These are phyloP conservation scores for Diplazon laetatorius DNA, from an alignment of 2,888 invertebrate genomes.

Conservation along the genomic window DNA sequence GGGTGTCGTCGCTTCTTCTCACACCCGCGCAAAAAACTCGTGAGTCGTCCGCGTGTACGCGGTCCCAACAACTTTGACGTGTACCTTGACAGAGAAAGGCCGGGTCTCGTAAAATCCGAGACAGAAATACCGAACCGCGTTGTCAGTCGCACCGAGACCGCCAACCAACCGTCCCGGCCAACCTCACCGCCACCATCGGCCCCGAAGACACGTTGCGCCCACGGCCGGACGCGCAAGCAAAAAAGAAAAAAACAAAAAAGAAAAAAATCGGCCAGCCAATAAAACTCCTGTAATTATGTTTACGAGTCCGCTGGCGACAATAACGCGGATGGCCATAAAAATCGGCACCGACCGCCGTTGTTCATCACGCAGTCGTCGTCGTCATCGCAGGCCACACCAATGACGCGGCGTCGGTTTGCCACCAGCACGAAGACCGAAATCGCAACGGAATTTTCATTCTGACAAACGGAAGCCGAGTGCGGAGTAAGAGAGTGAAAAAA, in stretches of 20 bases:
- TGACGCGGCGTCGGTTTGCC: background rate
- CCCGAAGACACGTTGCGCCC: slow-evolving; percentile 24
- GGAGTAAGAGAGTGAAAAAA: background rate
- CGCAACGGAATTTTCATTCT: too few relatives aligned
- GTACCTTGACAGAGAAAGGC: slow-evolving; percentile 72
- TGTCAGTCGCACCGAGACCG: background rate
- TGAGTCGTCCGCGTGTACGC: slow-evolving; percentile 64
- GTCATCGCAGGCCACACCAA: background rate
- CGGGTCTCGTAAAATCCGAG: slow-evolving; percentile 75
- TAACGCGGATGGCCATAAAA: slow-evolving; percentile 69
- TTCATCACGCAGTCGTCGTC: slow-evolving; percentile 10
- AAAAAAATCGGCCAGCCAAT: too few relatives aligned
- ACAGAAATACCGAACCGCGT: slow-evolving; percentile 62
- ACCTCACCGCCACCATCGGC: background rate
- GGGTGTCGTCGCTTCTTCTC: too few relatives aligned
- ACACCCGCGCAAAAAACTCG: too few relatives aligned
- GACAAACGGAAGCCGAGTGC: too few relatives aligned
- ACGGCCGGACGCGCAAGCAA: slow-evolving; percentile 57
- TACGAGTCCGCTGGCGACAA: slow-evolving; percentile 74
- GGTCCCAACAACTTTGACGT: slow-evolving; percentile 74
- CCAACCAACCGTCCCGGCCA: background rate
- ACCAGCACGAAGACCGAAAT: background rate
- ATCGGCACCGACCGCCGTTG: slow-evolving; percentile 55
- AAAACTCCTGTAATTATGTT: slow-evolving; percentile 74
- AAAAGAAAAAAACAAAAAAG: slow-evolving; percentile 30